Base-by-base conservation (phyloP, 2,113 vertebrate species). In the Bostrychus sinensis region DNA sequence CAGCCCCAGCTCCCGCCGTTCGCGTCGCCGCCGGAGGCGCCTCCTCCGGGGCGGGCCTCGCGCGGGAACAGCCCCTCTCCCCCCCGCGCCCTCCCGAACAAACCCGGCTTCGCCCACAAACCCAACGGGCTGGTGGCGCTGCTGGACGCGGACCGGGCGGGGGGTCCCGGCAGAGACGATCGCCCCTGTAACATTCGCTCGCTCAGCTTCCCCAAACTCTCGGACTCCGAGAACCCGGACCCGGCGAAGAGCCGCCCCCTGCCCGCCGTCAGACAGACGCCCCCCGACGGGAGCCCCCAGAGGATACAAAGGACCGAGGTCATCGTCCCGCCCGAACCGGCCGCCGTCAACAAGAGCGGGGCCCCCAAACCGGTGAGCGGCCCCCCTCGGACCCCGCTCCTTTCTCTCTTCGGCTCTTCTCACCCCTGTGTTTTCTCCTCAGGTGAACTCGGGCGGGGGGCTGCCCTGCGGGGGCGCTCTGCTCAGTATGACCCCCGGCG, bases 151-250 rank as follows among this genome's bases (percentile, higher is more conserved):
- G 94, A 95, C 61, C 86, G 84, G 90, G 90, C 89, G 75, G 93
- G 91, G 80, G 90, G 91, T 82, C 77, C 80, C 20, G 78, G 89
- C 8, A 72, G 86, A 13, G 90, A 92, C 7, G 87, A 92, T 51
- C 87, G 92, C 7, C 92, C 92, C 17, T 93, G 96, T 92, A 99
- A 97, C 92, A 99, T 99, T 81, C 96, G 95, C 86, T 98, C 96
- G 60, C 88, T 99, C 7, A 95, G 93, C 67, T 99, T 99, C 65
- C 97, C 97, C 23, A 99, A 98, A 86, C 92, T 99, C 61, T 95
- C 95, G 51, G 95, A 95, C 1, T 94, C 96, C 56, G 94, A 76
- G 78, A 92, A 93, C 45, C 70, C 86, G 3, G 77, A 86, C 13
- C 81, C 81, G 10, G 59, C 80, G 37, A 78, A 68, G 11, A 84